Percentiles rank a stretch among this genome's conserved stretches.
Conservation (phyloP, 2,888 invertebrate species). For the Tenodera sinensis region DNA sequence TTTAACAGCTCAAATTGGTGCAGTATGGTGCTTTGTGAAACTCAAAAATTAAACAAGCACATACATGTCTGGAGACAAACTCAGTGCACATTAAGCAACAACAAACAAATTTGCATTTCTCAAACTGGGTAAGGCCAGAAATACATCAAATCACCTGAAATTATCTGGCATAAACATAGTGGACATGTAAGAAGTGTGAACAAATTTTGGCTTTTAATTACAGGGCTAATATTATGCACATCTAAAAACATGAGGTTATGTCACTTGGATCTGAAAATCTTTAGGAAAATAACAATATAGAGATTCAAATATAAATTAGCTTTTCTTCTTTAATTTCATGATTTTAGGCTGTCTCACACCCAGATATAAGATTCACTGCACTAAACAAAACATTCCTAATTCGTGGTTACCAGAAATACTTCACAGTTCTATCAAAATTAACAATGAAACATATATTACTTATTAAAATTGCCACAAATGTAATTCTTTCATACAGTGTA, state of each 20-base stretch:
- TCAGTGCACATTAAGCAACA: not conserved
- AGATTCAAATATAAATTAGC: not conserved
- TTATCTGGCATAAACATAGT: not conserved
- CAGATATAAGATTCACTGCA: not conserved
- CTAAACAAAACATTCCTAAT: too few relatives aligned
- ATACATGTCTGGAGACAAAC: not conserved
- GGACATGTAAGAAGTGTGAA: not conserved
- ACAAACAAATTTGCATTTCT: not conserved
- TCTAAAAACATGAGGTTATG: not conserved
- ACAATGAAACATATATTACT: too few relatives aligned
- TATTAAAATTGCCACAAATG: too few relatives aligned
- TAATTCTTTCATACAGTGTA: too few relatives aligned
- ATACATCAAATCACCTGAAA: not conserved
- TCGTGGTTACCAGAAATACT: too few relatives aligned
- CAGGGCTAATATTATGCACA: not conserved
- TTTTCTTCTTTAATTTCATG: not conserved
- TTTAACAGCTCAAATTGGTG: not conserved
- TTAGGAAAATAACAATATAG: not conserved
- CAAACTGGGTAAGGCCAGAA: not conserved
- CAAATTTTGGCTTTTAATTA: not conserved
- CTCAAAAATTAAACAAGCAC: not conserved
- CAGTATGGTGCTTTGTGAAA: not conserved
- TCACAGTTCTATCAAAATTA: too few relatives aligned
- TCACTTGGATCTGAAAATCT: not conserved
- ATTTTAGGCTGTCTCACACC: not conserved